These are phyloP conservation scores for Hormaphis cornu DNA, from an alignment of 1,140 invertebrate genomes.

Conservation along the genomic window DNA sequence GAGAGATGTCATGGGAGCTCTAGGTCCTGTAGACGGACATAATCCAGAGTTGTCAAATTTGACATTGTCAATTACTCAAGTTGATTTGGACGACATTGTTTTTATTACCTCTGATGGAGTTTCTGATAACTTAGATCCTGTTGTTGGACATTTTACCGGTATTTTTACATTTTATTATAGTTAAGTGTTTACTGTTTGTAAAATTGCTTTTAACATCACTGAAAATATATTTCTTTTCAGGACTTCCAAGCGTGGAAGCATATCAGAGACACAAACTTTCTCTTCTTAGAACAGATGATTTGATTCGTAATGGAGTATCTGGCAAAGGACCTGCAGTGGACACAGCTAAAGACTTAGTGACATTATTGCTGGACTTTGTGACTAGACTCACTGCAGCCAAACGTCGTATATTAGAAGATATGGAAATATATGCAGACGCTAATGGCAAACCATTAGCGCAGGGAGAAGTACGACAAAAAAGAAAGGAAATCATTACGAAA, in stretches of 20 bases:
- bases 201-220: neutral
- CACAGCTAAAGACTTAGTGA: conserved; percentile 57
- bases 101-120: conserved; percentile 87
- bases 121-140: conserved; percentile 88
- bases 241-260: conserved; percentile 67
- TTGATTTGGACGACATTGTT: conserved; percentile 74
- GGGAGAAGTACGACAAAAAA: conserved; percentile 54
- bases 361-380: conserved; percentile 68
- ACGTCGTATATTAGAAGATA: conserved; percentile 66
- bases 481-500: conserved; percentile 62
- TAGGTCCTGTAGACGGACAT: conserved; percentile 78
- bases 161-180: neutral
- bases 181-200: neutral
- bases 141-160: conserved; percentile 81
- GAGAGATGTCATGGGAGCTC: conserved; percentile 79
- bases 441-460: conserved; percentile 48
- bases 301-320: conserved; percentile 63
- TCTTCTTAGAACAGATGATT: conserved; percentile 67
- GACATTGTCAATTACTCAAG: conserved; percentile 77
- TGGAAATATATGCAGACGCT: conserved; percentile 61
- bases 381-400: conserved; percentile 67
- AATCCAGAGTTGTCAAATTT: conserved; percentile 86
- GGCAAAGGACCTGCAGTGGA: conserved; percentile 48
- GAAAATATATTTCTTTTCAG: conserved; percentile 35
- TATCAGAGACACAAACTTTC: conserved; percentile 70